A percentile compares a stretch with the other conserved stretches of the same genome.
Evolutionary conservation across 2,113 vertebrate genomes (phyloP).

Genomic region (Podocnemis expansa): DNA sequence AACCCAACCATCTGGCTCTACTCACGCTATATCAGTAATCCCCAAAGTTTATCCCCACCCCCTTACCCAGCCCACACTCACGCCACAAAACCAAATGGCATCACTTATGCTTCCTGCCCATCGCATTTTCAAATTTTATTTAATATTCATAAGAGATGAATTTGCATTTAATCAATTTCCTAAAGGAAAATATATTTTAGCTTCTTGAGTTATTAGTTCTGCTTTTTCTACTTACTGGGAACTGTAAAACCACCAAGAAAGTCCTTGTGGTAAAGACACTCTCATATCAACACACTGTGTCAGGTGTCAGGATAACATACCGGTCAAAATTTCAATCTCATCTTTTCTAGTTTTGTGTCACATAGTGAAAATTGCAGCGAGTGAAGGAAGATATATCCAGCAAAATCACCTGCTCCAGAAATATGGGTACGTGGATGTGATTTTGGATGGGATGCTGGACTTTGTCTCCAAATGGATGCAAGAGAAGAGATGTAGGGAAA

Average conservation of each 20-base stretch:
- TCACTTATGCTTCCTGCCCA: slow-evolving; percentile 77
- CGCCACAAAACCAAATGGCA: slow-evolving; percentile 82
- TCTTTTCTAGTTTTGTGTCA: slow-evolving; percentile 65
- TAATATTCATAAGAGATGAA: slow-evolving; percentile 70
- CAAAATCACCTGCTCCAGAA: slow-evolving; percentile 61
- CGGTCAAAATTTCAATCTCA: slow-evolving; percentile 60
- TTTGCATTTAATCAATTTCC: slow-evolving; percentile 70
- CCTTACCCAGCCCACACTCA: slow-evolving; percentile 79
- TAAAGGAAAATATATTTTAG: slow-evolving; percentile 59
- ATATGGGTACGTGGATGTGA: slow-evolving; percentile 7
- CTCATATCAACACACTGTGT: slow-evolving; percentile 29
- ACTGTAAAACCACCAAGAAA: slow-evolving; percentile 71
- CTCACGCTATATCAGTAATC: slow-evolving; percentile 78
- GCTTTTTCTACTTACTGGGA: slow-evolving; percentile 40
- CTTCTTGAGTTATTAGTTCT: slow-evolving; percentile 54
- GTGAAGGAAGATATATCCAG: slow-evolving; percentile 49
- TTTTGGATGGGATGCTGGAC: slow-evolving; percentile 33
- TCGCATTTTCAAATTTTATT: slow-evolving; percentile 74
- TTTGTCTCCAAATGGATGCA: background rate
- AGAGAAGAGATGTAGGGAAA: background rate
- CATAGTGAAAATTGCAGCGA: slow-evolving; percentile 45
- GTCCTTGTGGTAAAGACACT: slow-evolving; percentile 59
- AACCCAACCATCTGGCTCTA: slow-evolving; percentile 78
- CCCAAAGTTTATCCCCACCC: slow-evolving; percentile 78
- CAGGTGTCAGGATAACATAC: slow-evolving; percentile 58